Evolutionary conservation across 2,113 vertebrate genomes (phyloP).

Genomic region (Heptranchias perlo): DNA sequence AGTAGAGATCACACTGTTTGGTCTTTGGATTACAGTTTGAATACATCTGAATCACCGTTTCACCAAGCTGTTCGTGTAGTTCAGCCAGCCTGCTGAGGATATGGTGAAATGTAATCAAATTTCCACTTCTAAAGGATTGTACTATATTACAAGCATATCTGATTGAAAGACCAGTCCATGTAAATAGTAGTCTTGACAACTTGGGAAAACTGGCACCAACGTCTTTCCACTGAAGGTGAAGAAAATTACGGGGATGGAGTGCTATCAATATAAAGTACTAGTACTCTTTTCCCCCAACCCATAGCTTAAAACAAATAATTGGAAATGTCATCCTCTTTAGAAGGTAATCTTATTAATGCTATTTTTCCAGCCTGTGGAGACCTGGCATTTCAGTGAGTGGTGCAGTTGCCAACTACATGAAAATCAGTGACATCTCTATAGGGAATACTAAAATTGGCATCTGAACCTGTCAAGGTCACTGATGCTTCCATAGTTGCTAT

Average conservation of each 20-base stretch:
- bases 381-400: not conserved
- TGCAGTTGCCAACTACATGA: not conserved
- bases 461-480: not conserved
- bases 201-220: not conserved
- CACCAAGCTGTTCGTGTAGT: not conserved
- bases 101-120: not conserved
- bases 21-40: not conserved
- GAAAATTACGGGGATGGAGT: constrained; percentile 42
- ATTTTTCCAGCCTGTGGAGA: not conserved
- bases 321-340: not conserved
- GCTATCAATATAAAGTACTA: not conserved
- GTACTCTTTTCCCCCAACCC: not conserved
- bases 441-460: not conserved
- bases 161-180: not conserved
- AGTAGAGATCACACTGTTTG: not conserved
- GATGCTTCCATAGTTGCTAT: not conserved
- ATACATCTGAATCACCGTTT: not conserved
- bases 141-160: not conserved
- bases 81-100: not conserved
- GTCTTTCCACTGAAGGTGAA: constrained; percentile 40
- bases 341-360: not conserved
- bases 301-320: not conserved
- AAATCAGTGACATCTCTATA: not conserved
- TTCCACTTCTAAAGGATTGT: not conserved
- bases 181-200: not conserved